These are phyloP conservation scores for Sebastes fasciatus DNA, from an alignment of 2,113 vertebrate species.

Conservation along the genomic window DNA sequence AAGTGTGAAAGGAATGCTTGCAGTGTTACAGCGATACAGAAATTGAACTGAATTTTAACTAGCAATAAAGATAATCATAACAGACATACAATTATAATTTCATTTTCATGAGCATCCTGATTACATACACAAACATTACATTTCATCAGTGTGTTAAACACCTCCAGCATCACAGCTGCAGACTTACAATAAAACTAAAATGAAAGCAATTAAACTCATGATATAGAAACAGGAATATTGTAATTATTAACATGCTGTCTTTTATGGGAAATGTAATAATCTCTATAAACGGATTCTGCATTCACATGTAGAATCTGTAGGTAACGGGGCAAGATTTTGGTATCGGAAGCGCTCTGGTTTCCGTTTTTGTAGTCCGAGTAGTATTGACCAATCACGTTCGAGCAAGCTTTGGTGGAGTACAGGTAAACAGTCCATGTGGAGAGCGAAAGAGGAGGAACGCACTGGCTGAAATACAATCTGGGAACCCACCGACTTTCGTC, in stretches of 20 bases:
- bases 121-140: conserved; percentile 31
- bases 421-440: too few relatives aligned
- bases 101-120: conserved; percentile 47
- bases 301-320: too few relatives aligned
- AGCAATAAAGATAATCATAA: conserved; percentile 60
- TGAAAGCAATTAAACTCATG: conserved; percentile 37
- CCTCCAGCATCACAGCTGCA: conserved; percentile 35
- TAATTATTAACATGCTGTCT: conserved; percentile 14
- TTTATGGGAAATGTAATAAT: too few relatives aligned
- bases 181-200: conserved; percentile 36
- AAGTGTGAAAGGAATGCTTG: conserved; percentile 39
- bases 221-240: conserved; percentile 27
- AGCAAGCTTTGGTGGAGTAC: too few relatives aligned
- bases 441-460: too few relatives aligned
- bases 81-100: conserved; percentile 56
- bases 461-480: too few relatives aligned
- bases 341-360: too few relatives aligned
- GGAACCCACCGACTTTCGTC: too few relatives aligned
- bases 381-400: too few relatives aligned
- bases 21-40: conserved; percentile 29
- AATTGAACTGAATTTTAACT: conserved; percentile 55
- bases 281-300: too few relatives aligned
- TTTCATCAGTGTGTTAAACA: conserved; percentile 37
- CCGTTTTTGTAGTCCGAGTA: too few relatives aligned
- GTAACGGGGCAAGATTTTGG: too few relatives aligned